Base-by-base conservation (phyloP, 2,888 invertebrate species). In the Agonopterix alstromeriana region DNA sequence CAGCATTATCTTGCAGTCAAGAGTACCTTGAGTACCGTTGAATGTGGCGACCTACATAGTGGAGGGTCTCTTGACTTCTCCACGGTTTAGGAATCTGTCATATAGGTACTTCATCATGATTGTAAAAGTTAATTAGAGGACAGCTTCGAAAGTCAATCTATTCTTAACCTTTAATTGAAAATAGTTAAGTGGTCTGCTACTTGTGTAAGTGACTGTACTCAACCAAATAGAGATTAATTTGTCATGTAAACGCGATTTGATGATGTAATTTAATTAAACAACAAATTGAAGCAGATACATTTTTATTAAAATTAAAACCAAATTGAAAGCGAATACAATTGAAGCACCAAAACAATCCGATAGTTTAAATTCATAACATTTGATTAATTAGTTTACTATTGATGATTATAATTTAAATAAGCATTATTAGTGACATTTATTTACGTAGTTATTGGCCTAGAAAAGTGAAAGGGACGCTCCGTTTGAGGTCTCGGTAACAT, bases 391-490 rank as follows among this genome's bases (percentile, higher is more conserved):
- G 36, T 43, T 35, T 27, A 36, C 48, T 48, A 53, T 53, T 50
- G 48, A 53, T 49, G 53, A 56, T 36, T 46, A 35, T 1, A 42
- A 49, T 44, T 55, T 48, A 56, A 52, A 52, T 49, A 51, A 48
- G 50, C 51, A 57, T 56, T 58, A 53, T 56, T 53, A 42, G 52
- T 56, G 55, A 55, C 57, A 56, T 57, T 61, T 48, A 59, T 53
- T 53, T 51, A 57, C 53, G 55, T 60, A 48, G 49, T 53, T 14
- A 56, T 63, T 65, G 61, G 61, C 59, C 59, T 53, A 50, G 52
- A 47, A 47, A 52, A 53, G 70, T 68, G 69, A 70, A 57, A 70
- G 61, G 67, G 60, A 61, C 59, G 53, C 49, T 63, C 57, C 51
- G 56, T 57, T 49, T 48, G 50, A 43, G 46, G 47, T 50, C 50